A percentile compares a stretch with the other conserved stretches of the same genome.
phyloP scores from a whole-genome alignment of 2,888 invertebrate genomes.

The Drosophila formosana region DNA sequence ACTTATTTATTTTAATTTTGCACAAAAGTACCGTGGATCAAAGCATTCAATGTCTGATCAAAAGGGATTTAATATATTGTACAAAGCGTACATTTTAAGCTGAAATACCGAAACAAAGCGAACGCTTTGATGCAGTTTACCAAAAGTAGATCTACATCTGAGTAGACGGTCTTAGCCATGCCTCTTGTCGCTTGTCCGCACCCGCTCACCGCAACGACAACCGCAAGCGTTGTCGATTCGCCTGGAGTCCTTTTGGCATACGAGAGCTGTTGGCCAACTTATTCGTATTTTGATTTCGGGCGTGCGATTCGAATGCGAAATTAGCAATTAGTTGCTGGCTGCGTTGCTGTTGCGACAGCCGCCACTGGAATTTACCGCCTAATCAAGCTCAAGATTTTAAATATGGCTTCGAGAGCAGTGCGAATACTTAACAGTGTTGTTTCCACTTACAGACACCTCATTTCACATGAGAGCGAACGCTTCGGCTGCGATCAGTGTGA shows the following conservation, averaged over 20 bases:
- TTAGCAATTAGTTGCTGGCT: conserved; percentile 71
- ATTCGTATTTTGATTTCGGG: conserved; percentile 63
- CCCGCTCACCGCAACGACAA: neutral
- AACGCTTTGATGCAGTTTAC: conserved; percentile 37
- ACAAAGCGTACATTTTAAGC: neutral
- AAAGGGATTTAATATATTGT: neutral
- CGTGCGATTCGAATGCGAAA: conserved; percentile 76
- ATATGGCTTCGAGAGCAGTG: conserved; percentile 53
- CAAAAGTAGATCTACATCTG: conserved; percentile 63
- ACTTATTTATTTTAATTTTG: neutral
- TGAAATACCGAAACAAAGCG: neutral
- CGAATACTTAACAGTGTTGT: conserved; percentile 41
- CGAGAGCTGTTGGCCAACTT: conserved; percentile 55
- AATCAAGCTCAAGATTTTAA: conserved; percentile 72
- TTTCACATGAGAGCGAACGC: conserved; percentile 82
- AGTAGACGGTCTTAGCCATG: conserved; percentile 17
- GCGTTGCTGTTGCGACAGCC: conserved; percentile 43
- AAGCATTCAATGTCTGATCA: neutral
- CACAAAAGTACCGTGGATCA: too few species aligned
- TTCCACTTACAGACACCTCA: conserved; percentile 72
- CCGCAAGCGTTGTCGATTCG: conserved; percentile 18
- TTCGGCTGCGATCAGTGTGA: conserved; percentile 89
- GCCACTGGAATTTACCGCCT: conserved; percentile 75
- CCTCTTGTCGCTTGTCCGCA: conserved; percentile 5
- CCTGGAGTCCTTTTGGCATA: conserved; percentile 42